Evolutionary conservation across 2,797 vertebrate species (phyloP), one percentile per base, ranked within the genome.

Genomic region (Tragelaphus oryx): DNA sequence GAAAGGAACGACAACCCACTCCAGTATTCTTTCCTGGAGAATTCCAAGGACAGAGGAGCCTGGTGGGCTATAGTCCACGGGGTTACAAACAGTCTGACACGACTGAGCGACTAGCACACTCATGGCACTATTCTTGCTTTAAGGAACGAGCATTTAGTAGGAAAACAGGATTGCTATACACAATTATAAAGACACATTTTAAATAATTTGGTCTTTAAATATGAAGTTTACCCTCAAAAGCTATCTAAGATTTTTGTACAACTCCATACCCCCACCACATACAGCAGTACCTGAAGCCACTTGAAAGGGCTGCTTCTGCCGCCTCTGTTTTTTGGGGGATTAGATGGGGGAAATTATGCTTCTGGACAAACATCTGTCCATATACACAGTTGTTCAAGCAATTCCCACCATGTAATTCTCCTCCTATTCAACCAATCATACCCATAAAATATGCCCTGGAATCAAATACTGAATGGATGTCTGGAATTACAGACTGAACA

Each of bases 171-270:
- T 4, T 52, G 24, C n/a, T 44, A 14, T 1, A 9, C 33, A 46
- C 6, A 50, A 80, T 18, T 41, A 24, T 26, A 59, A 89, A 18
- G 41, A 12, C 6, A 71, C 4, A 30, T 62, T 57, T 80, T 87
- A 91, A 95, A n/a, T 14, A 75, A n/a, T 16, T 55, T 41, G 12
- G 30, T 22, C 88, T 87, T 84, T 28, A 80, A 48, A 80, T 14
- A 33, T 5, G 3, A 28, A 44, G 33, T 26, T 94, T 48, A 82
- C 54, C 26, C 26, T 76, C n/a, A 94, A 24, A 90, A 84, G 54
- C n/a, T 30, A 57, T 4, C 8, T 44, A 60, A 48, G 55, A 4
- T 13, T 52, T 71, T 37, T 60, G 76, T 16, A 57, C 13, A 59
- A 30, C n/a, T 52, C 41, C 22, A 12, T 3, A 2, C 2, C 26